Conservation (phyloP, 1,140 invertebrate species). For the Trichonephila inaurata region DNA sequence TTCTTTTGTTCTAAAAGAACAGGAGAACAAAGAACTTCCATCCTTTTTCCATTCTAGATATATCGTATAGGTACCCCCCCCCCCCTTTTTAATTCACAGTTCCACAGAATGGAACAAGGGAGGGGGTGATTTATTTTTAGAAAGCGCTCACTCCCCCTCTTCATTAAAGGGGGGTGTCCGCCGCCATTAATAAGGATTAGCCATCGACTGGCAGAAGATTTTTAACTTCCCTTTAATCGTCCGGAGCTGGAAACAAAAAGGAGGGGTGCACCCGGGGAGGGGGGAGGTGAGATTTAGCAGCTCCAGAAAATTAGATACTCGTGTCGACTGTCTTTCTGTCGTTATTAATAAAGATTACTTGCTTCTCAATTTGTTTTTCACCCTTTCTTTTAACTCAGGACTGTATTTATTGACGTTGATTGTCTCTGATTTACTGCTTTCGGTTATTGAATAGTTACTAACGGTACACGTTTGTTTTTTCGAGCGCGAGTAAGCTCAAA, state of each 20-base stretch:
- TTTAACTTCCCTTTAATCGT: slow-evolving; percentile 37
- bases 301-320: slow-evolving; percentile 29
- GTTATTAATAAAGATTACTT: slow-evolving; percentile 34
- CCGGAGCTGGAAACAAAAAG: not conserved
- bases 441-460: too few relatives aligned
- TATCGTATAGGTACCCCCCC: not conserved
- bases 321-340: slow-evolving; percentile 25
- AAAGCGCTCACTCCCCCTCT: not conserved
- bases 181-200: slow-evolving; percentile 29
- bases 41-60: slow-evolving; percentile 25
- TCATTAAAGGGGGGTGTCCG: slow-evolving; percentile 1
- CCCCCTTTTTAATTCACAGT: not conserved
- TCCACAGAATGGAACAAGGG: not conserved
- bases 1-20: slow-evolving; percentile 15
- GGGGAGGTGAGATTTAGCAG: not conserved
- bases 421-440: too few relatives aligned
- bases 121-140: slow-evolving; percentile 28
- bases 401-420: too few relatives aligned
- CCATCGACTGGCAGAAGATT: not conserved
- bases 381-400: not conserved
- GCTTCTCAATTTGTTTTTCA: slow-evolving; percentile 9
- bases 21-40: not conserved
- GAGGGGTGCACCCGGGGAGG: not conserved
- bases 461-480: too few relatives aligned
- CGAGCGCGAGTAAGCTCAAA: too few relatives aligned